Evolutionary conservation across 2,113 vertebrate genomes (phyloP).

Genomic region (Notiomystis cincta): DNA sequence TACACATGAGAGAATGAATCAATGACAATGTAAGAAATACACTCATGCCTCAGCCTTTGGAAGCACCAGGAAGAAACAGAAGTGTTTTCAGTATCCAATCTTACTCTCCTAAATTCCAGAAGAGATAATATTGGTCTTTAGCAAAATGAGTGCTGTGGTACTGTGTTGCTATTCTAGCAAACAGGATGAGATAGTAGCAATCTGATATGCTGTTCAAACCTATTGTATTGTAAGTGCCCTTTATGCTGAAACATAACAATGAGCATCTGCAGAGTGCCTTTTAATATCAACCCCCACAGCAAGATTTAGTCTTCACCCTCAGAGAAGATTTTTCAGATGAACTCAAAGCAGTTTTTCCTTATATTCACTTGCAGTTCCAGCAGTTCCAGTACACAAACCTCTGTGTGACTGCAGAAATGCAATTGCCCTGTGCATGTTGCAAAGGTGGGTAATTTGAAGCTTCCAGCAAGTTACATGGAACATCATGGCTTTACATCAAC

Average conservation of each 20-base stretch:
- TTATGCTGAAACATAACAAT: background rate
- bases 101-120: background rate
- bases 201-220: background rate
- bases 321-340: background rate
- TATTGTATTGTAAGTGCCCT: background rate
- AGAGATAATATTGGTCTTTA: background rate
- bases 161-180: background rate
- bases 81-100: background rate
- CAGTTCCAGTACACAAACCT: accelerated
- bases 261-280: background rate
- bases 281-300: background rate
- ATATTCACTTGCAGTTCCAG: background rate
- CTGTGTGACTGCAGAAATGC: background rate
- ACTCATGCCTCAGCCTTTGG: background rate
- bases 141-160: background rate
- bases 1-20: background rate
- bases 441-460: background rate
- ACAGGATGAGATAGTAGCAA: background rate
- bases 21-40: background rate
- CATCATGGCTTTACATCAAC: background rate
- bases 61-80: background rate
- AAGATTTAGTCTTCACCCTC: background rate
- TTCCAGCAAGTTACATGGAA: background rate
- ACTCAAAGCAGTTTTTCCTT: background rate
- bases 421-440: background rate